A percentile compares a stretch with the other conserved stretches of the same genome.
Evolutionary conservation across 2,888 invertebrate species (phyloP).

Genomic region (Eudemis profundana): DNA sequence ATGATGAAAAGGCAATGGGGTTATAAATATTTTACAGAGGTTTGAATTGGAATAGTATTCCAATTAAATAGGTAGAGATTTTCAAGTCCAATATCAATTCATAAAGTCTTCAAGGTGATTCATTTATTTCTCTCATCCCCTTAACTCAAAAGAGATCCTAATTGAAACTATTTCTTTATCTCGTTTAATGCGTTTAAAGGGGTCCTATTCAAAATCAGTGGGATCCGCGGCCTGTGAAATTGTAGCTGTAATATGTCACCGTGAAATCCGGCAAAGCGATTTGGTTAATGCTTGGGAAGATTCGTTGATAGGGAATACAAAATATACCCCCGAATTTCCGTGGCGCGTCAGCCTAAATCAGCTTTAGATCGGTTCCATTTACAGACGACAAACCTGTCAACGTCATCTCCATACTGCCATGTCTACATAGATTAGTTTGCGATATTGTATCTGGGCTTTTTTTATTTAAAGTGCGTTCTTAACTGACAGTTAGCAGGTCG

Average conservation of each 20-base stretch:
- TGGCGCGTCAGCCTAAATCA: conserved; percentile 44
- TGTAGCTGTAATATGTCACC: conserved; percentile 39
- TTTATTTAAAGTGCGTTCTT: too few relatives aligned
- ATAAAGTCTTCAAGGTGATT: not conserved
- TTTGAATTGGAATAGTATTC: too few relatives aligned
- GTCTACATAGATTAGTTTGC: too few relatives aligned
- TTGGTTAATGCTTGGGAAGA: conserved; percentile 50
- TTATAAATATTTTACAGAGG: too few relatives aligned
- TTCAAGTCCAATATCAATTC: too few relatives aligned
- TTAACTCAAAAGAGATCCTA: not conserved
- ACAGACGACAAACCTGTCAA: conserved; percentile 12
- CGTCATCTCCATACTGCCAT: too few relatives aligned
- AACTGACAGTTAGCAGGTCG: too few relatives aligned
- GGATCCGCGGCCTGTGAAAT: conserved; percentile 39
- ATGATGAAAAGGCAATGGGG: too few relatives aligned
- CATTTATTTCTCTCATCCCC: not conserved
- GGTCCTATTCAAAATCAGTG: conserved; percentile 30
- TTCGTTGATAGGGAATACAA: conserved; percentile 50
- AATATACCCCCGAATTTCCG: conserved; percentile 50
- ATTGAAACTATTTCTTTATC: conserved; percentile 22
- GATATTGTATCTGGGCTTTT: too few relatives aligned
- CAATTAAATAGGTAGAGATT: too few relatives aligned
- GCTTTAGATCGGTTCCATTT: conserved; percentile 39
- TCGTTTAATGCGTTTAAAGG: not conserved
- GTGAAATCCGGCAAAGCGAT: conserved; percentile 46